Percentiles rank a stretch among this genome's conserved stretches.
These are phyloP conservation scores for Thalpophila matura DNA, from an alignment of 2,888 invertebrate genomes.

Conservation along the genomic window DNA sequence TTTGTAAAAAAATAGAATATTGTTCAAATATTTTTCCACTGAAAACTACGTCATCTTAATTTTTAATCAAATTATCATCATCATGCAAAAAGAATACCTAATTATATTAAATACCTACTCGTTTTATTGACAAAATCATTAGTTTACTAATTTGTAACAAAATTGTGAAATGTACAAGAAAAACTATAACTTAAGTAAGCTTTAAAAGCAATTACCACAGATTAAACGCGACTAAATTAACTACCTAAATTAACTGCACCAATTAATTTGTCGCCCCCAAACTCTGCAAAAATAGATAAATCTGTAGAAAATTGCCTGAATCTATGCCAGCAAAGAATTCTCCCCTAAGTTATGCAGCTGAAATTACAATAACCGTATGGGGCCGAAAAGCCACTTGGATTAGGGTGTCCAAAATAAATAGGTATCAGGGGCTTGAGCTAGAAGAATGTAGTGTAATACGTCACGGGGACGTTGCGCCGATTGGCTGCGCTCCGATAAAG, in stretches of 20 bases:
- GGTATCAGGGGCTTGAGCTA: conserved; percentile 78
- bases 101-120: no score
- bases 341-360: conserved; percentile 45
- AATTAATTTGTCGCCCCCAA: conserved; percentile 40
- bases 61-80: no score
- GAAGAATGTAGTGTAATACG: conserved; percentile 86
- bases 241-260: conserved; percentile 32
- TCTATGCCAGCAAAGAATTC: conserved; percentile 14
- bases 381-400: conserved; percentile 72
- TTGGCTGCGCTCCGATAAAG: conserved; percentile 79
- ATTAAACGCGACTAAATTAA: conserved; percentile 12
- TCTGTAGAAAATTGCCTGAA: conserved; percentile 30
- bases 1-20: neutral
- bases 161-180: no score
- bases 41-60: no score
- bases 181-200: neutral
- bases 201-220: neutral
- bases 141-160: no score
- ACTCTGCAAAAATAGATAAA: conserved; percentile 22
- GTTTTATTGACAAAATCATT: no score
- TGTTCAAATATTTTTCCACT: no score
- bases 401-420: conserved; percentile 82
- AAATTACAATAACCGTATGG: conserved; percentile 67
- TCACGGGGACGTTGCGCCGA: conserved; percentile 78
- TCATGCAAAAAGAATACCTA: no score